These are phyloP conservation scores for Himalopsyche tibetana DNA, from an alignment of 2,888 invertebrate species.

Conservation along the genomic window DNA sequence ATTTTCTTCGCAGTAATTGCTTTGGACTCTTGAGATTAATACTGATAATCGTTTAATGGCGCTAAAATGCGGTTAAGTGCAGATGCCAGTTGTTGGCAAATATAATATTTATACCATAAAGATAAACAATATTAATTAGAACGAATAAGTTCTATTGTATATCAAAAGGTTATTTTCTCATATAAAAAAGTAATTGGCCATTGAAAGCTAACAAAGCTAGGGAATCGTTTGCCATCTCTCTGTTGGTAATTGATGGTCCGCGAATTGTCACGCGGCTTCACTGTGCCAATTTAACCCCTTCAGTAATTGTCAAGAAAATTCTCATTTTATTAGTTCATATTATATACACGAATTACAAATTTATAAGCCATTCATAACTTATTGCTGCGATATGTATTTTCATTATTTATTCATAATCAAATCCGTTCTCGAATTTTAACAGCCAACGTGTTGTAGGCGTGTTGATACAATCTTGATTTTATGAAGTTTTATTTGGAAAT, in stretches of 20 bases:
- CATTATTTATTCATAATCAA: too few species aligned
- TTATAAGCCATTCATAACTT: too few species aligned
- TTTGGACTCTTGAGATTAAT: too few species aligned
- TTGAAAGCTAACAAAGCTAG: background rate
- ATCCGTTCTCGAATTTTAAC: too few species aligned
- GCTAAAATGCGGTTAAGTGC: background rate
- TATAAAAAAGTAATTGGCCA: constrained; percentile 13
- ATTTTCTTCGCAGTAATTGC: too few species aligned
- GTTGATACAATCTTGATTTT: too few species aligned
- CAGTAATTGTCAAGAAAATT: background rate
- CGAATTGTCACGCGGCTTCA: constrained; percentile 26
- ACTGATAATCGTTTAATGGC: too few species aligned
- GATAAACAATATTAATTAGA: background rate
- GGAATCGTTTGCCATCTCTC: constrained; percentile 10
- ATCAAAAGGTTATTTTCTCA: background rate
- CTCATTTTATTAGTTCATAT: too few species aligned
- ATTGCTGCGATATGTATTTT: too few species aligned
- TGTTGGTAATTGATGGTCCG: constrained; percentile 29
- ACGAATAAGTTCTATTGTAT: constrained; percentile 7
- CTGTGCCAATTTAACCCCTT: background rate
- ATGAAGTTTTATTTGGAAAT: too few species aligned
- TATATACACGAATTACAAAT: too few species aligned
- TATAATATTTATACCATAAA: background rate
- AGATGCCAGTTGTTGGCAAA: background rate
- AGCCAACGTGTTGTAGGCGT: too few species aligned